These are phyloP conservation scores for Alligator mississippiensis DNA, from an alignment of 2,113 vertebrate genomes.

Conservation along the genomic window DNA sequence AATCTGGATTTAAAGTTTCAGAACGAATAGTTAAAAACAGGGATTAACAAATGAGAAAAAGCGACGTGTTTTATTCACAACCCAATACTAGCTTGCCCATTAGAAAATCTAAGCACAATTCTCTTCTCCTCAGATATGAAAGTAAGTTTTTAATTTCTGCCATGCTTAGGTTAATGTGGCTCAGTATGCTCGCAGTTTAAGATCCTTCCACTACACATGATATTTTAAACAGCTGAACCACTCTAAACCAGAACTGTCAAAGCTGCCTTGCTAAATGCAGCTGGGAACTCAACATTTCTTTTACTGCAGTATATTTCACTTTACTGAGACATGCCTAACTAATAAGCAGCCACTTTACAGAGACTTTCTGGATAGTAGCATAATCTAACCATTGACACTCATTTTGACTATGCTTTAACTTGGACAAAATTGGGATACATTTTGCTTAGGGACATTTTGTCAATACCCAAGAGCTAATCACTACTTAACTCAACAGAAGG, in stretches of 20 bases:
- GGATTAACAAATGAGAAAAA: no score
- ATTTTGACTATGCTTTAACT: background rate
- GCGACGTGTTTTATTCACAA: background rate
- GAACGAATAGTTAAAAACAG: no score
- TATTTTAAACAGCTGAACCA: no score
- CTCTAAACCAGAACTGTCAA: accelerated
- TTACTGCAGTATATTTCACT: background rate
- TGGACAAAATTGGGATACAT: background rate
- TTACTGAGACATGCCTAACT: background rate
- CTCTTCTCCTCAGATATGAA: background rate
- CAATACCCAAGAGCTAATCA: background rate
- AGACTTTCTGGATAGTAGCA: background rate
- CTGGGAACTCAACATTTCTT: background rate
- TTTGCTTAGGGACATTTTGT: background rate
- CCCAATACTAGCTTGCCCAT: background rate
- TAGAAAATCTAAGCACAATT: background rate
- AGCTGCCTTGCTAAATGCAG: background rate
- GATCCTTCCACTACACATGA: background rate
- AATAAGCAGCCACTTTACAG: background rate
- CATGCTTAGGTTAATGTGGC: accelerated
- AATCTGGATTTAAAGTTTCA: background rate
- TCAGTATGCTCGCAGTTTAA: accelerated
- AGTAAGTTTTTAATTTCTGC: background rate
- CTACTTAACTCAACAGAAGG: background rate
- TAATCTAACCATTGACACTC: background rate